A percentile compares a stretch with the other conserved stretches of the same genome.
These are phyloP conservation scores for Scartelaos histophorus DNA, from an alignment of 2,113 vertebrate genomes.

Conservation along the genomic window DNA sequence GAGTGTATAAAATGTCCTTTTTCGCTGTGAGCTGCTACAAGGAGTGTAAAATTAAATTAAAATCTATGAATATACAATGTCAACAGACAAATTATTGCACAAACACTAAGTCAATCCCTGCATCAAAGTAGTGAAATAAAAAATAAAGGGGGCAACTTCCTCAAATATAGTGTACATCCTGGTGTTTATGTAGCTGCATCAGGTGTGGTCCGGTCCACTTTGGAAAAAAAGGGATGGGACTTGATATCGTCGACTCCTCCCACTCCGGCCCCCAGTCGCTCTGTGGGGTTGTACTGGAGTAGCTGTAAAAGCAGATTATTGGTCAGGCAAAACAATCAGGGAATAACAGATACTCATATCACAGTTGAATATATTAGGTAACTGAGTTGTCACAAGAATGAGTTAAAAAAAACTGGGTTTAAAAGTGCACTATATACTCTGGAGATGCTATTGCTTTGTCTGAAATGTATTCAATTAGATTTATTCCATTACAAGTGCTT, in stretches of 20 bases:
- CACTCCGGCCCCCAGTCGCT: conserved; percentile 91
- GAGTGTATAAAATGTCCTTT: conserved; percentile 17
- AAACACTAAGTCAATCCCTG: conserved; percentile 33
- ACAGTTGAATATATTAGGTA: too few relatives aligned
- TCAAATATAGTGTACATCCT: not conserved
- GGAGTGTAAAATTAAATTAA: conserved; percentile 32
- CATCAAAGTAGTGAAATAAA: conserved; percentile 14
- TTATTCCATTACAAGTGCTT: too few relatives aligned
- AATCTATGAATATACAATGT: conserved; percentile 27
- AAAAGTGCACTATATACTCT: too few relatives aligned
- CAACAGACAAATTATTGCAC: conserved; percentile 50
- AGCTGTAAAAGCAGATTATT: conserved; percentile 77
- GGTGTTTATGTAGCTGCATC: conserved; percentile 2
- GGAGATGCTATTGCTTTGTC: too few relatives aligned
- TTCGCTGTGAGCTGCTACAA: conserved; percentile 26
- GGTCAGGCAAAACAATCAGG: not conserved
- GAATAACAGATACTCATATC: not conserved
- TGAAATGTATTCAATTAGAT: too few relatives aligned
- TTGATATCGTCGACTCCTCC: conserved; percentile 95
- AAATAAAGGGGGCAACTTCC: not conserved
- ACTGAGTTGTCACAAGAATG: too few relatives aligned
- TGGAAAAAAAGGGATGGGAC: conserved; percentile 93
- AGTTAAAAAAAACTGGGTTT: too few relatives aligned
- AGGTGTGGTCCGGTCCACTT: conserved; percentile 83
- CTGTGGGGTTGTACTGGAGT: conserved; percentile 93